Evolutionary conservation across 2,797 vertebrate genomes (phyloP).

Genomic region (Hephaestus fuliginosus): DNA sequence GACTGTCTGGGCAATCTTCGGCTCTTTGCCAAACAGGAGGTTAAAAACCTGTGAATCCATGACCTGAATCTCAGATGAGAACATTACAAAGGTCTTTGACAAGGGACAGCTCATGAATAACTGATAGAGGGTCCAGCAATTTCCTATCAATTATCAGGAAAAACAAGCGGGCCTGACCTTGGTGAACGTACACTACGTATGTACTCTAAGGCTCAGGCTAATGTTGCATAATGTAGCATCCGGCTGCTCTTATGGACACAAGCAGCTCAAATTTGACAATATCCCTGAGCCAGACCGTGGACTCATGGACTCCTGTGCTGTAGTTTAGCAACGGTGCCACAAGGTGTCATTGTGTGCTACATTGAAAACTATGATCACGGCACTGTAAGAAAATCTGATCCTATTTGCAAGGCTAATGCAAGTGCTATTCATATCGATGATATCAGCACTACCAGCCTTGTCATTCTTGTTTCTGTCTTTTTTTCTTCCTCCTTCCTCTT

Average conservation of each 20-base stretch:
- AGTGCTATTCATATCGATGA: slow-evolving; percentile 64
- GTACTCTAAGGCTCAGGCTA: not conserved
- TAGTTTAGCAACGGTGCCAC: slow-evolving; percentile 73
- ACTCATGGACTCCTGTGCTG: slow-evolving; percentile 53
- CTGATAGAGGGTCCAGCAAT: slow-evolving; percentile 27
- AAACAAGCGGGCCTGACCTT: slow-evolving; percentile 14
- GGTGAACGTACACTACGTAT: slow-evolving; percentile 7
- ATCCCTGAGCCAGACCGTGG: slow-evolving; percentile 31
- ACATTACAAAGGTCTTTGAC: slow-evolving; percentile 34
- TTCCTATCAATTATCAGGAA: slow-evolving; percentile 34
- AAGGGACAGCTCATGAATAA: slow-evolving; percentile 50
- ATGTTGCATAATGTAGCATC: slow-evolving; percentile 20
- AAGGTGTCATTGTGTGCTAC: slow-evolving; percentile 78
- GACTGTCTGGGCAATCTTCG: slow-evolving; percentile 15
- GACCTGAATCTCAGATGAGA: slow-evolving; percentile 54
- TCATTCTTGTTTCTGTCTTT: slow-evolving; percentile 41
- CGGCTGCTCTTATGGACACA: slow-evolving; percentile 9
- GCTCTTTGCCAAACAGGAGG: slow-evolving; percentile 37
- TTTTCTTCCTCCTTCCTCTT: slow-evolving; percentile 24
- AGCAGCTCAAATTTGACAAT: slow-evolving; percentile 38
- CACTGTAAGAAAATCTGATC: slow-evolving; percentile 66
- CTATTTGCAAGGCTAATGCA: slow-evolving; percentile 69
- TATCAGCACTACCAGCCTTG: slow-evolving; percentile 56
- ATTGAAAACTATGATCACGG: slow-evolving; percentile 45
- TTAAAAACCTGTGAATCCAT: slow-evolving; percentile 42